Evolutionary conservation across 2,113 vertebrate species (phyloP).

Genomic region (Psammodynastes pulverulentus): DNA sequence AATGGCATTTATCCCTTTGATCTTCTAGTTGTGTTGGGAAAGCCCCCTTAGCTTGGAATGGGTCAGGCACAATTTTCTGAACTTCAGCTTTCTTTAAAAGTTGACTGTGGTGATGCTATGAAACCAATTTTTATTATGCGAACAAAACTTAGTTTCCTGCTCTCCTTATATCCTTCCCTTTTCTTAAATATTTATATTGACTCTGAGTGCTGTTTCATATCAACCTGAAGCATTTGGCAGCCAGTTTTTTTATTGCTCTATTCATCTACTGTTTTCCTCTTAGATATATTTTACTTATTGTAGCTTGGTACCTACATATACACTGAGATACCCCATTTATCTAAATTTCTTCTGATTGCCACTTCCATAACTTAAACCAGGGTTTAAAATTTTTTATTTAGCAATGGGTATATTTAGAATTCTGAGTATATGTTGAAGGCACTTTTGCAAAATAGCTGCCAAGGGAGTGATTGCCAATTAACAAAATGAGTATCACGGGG

Average conservation of each 20-base stretch:
- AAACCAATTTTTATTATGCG: not conserved
- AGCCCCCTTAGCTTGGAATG: not conserved
- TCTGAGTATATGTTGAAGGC: not conserved
- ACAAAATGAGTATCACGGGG: not conserved
- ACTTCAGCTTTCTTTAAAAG: not conserved
- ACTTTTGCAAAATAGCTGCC: not conserved
- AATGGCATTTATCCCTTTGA: not conserved
- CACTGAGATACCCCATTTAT: not conserved
- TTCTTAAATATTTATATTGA: conserved; percentile 24
- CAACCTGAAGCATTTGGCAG: not conserved
- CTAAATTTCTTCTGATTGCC: not conserved
- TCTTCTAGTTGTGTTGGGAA: not conserved
- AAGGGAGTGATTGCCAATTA: not conserved
- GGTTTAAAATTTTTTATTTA: not conserved
- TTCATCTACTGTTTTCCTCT: not conserved
- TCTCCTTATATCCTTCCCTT: not conserved
- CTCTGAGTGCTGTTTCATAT: not conserved
- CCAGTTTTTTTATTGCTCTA: not conserved
- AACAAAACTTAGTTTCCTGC: not conserved
- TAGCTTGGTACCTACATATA: not conserved
- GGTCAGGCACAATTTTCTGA: not conserved
- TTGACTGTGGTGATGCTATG: not conserved
- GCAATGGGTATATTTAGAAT: not conserved
- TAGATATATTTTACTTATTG: not conserved
- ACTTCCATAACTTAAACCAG: not conserved